Conservation (phyloP, 2,797 vertebrate genomes). For the Tachyglossus aculeatus region DNA sequence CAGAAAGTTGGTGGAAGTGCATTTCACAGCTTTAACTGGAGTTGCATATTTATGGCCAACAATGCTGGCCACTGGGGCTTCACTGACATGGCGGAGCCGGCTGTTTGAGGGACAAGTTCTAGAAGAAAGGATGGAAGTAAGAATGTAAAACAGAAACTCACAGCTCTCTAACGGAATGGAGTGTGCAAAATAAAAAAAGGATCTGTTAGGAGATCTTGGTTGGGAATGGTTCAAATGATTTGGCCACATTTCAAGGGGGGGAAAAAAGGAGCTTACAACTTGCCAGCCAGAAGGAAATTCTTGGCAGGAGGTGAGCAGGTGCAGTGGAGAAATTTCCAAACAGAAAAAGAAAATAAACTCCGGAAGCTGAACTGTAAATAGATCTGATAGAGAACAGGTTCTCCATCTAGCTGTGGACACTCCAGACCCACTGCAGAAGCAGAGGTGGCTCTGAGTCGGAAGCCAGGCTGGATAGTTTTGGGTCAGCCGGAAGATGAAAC, state of each 20-base stretch:
- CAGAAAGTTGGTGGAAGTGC: no score
- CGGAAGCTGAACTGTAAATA: constrained; percentile 2
- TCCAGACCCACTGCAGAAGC: neutral
- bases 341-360: constrained; percentile 31
- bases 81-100: no score
- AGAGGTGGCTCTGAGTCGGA: no score
- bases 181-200: neutral
- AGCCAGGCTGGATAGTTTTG: no score
- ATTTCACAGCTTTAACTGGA: no score
- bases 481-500: no score
- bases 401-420: neutral
- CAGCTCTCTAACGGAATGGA: no score
- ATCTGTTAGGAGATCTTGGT: neutral
- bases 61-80: no score
- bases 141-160: no score
- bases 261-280: constrained; percentile 14
- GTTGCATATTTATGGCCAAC: no score
- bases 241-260: constrained; percentile 12
- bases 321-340: constrained; percentile 23
- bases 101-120: no score
- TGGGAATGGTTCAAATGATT: constrained; percentile 31
- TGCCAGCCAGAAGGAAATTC: constrained; percentile 5
- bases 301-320: constrained; percentile 37
- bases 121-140: no score
- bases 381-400: neutral